Evolutionary conservation across 2,888 invertebrate genomes (phyloP).

Genomic region (Cosmopolites sordidus): DNA sequence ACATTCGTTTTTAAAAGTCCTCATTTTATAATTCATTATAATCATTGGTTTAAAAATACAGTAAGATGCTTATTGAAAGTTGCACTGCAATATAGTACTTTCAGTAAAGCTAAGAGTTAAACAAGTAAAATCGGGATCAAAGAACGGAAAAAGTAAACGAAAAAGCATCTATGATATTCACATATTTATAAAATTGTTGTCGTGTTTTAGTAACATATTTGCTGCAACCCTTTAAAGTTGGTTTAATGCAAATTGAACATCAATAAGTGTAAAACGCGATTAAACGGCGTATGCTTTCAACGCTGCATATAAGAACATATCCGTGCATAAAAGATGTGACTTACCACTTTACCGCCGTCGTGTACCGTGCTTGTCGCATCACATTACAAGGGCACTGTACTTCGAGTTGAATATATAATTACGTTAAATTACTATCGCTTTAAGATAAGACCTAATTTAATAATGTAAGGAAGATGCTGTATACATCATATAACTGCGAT

Average conservation of each 20-base stretch:
- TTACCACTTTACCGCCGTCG: constrained; percentile 23
- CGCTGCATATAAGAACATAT: constrained; percentile 11
- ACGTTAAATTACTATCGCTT: constrained; percentile 40
- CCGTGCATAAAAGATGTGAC: constrained; percentile 21
- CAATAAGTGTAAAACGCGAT: constrained; percentile 31
- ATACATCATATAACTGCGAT: neutral
- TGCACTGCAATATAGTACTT: too few relatives aligned
- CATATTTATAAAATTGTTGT: too few relatives aligned
- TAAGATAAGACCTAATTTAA: constrained; percentile 39
- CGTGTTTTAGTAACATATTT: too few relatives aligned
- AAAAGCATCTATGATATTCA: too few relatives aligned
- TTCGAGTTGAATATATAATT: constrained; percentile 41
- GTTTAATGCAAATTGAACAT: constrained; percentile 15
- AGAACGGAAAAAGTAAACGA: too few relatives aligned
- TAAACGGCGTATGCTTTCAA: constrained; percentile 22
- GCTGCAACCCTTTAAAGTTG: too few relatives aligned
- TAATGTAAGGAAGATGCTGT: constrained; percentile 31
- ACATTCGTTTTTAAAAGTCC: too few relatives aligned
- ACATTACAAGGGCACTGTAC: constrained; percentile 30
- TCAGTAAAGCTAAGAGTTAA: too few relatives aligned
- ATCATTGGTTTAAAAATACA: too few relatives aligned
- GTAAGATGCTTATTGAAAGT: too few relatives aligned
- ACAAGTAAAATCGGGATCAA: too few relatives aligned
- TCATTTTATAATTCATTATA: too few relatives aligned
- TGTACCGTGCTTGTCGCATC: constrained; percentile 28